Conservation (phyloP, 2,113 vertebrate species). For the Platycercus adscitus region DNA sequence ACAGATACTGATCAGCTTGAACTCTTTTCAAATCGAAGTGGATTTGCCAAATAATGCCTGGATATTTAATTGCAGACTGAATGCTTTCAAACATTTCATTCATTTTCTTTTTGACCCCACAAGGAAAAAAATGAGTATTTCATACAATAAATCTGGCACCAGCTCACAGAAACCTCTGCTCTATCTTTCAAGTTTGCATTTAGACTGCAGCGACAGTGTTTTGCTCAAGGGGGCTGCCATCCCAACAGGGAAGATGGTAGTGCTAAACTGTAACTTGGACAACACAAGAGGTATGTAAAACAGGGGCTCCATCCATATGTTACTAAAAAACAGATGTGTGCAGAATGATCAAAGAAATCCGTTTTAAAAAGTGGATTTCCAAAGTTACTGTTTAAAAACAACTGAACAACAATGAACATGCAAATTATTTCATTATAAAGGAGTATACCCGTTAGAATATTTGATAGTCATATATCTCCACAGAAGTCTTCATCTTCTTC, state of each 20-base stretch:
- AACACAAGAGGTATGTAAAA: neutral
- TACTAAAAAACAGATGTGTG: neutral
- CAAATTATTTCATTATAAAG: neutral
- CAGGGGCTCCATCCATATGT: too few relatives aligned
- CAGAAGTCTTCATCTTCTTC: neutral
- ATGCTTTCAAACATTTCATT: conserved; percentile 69
- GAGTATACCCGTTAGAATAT: neutral
- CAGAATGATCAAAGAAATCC: neutral
- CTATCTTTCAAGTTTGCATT: conserved; percentile 67
- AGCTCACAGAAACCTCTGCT: conserved; percentile 67
- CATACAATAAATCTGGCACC: conserved; percentile 67
- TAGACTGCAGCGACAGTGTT: conserved; percentile 58
- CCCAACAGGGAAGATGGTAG: conserved; percentile 50
- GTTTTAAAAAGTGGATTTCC: neutral
- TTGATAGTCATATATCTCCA: neutral
- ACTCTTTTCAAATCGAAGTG: conserved; percentile 72
- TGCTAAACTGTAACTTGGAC: neutral
- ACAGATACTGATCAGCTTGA: conserved; percentile 68
- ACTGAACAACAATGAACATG: neutral
- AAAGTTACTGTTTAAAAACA: neutral
- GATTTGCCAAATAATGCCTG: conserved; percentile 73
- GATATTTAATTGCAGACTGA: conserved; percentile 76
- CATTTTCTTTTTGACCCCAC: conserved; percentile 49
- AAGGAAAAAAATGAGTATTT: conserved; percentile 65
- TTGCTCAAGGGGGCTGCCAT: conserved; percentile 65